Base-by-base conservation (phyloP, 2,797 vertebrate genomes). In the Lophura swinhoii region DNA sequence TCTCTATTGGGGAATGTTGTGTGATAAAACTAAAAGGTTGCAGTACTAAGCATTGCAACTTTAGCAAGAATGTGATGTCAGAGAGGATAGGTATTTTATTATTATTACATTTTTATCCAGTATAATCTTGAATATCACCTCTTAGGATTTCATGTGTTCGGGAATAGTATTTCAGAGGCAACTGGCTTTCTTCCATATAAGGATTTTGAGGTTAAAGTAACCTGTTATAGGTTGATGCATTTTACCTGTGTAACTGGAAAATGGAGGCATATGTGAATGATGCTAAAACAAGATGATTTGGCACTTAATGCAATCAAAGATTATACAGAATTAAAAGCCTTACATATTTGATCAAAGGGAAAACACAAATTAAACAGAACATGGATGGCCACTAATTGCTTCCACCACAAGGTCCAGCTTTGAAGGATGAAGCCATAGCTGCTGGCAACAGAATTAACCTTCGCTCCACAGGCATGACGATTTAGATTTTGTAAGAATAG, bases 241-340 rank as follows among this genome's bases (percentile, higher is more conserved):
- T 96, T 94, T 85, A 93, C 84, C 89, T 90, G 76, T 73, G 59
- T 70, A 63, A 39, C 55, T 78, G 23, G 63, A 94, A 95, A 92
- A 91, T 35, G 92, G 46, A 70, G 95, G 49, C 88, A 95, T 93
- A 96, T 93, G 93, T 92, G 94, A 94, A 91, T 67, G 87, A 94
- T 92, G 75, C 69, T 94, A 87, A 90, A 96, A 93, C 75, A 96
- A 92, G 94, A 88, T 87, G 82, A 41, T 92, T 71, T 96, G 90
- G 75, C 91, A 92, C 69, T 91, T 94, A 62, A 35, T 81, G 58
- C 2, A 0, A 88, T 91, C 80, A 90, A 39, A 60, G 77, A 92
- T 95, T 96, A 93, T n/a, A 64, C 67, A 75, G 87, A 95, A 95
- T 94, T 96, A 96, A 96, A 96, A 95, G 90, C 84, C 60, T 93